A percentile compares a stretch with the other conserved stretches of the same genome.
Evolutionary conservation across 2,888 invertebrate genomes (phyloP).

Genomic region (Idaea biselata): DNA sequence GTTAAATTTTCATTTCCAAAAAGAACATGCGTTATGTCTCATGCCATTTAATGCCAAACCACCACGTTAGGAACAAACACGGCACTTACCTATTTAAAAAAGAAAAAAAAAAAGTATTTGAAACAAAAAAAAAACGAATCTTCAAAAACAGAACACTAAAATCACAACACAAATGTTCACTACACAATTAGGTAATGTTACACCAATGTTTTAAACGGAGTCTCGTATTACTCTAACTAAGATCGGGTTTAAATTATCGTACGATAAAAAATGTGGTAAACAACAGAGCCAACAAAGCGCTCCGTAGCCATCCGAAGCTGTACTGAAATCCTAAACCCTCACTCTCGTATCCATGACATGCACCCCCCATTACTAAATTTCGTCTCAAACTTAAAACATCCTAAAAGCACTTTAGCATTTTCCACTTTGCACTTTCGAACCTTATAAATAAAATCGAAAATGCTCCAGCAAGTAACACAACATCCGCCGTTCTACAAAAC

Average conservation of each 20-base stretch:
- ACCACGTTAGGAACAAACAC: constrained; percentile 70
- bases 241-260: constrained; percentile 41
- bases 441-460: constrained; percentile 25
- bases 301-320: constrained; percentile 79
- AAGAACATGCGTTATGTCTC: constrained; percentile 60
- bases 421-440: constrained; percentile 16
- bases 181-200: constrained; percentile 42
- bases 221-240: constrained; percentile 32
- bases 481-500: constrained; percentile 41
- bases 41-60: constrained; percentile 73
- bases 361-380: constrained; percentile 80
- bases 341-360: constrained; percentile 77
- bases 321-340: constrained; percentile 81
- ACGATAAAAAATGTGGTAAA: constrained; percentile 68
- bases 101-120: constrained; percentile 35
- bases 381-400: constrained; percentile 45
- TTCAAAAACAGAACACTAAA: constrained; percentile 35
- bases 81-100: constrained; percentile 68
- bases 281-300: constrained; percentile 77
- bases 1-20: constrained; percentile 35
- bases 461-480: constrained; percentile 21
- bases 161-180: constrained; percentile 29
- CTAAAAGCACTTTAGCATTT: constrained; percentile 22
- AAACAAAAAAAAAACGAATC: constrained; percentile 37
- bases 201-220: constrained; percentile 39